Evolutionary conservation across 1,140 invertebrate species (phyloP), one percentile per base, ranked within the genome.

Genomic region (Drosophila paulistorum): DNA sequence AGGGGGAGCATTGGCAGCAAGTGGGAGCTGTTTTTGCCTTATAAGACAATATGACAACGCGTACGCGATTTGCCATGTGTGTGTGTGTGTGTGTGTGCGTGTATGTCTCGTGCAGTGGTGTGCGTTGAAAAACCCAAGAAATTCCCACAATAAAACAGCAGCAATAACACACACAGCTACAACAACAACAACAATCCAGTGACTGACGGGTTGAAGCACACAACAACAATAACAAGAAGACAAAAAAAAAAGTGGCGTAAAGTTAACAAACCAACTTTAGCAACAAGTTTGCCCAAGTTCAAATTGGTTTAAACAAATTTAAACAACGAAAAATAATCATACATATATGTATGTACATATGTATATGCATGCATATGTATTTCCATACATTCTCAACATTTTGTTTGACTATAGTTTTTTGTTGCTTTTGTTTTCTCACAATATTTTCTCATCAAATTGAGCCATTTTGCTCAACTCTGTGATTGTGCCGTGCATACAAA

Each of bases 81-180:
- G 67, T 64, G 30, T 30, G 30, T 0, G 54, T n/a, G n/a, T n/a
- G 60, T 72, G 67, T 64, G 30, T 30, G 30, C 6, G 54, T 76
- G 68, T 37, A 23, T 65, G 65, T 45, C 10, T 37, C 62, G 66
- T 74, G 68, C 45, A 65, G 35, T 67, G 67, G 90, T 91, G 77
- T 91, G 80, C 68, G 86, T 91, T 79, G 90, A 91, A 91, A 91
- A 91, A 91, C 90, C 90, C 90, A 80, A 91, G 90, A 91, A 92
- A 91, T 92, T 92, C 89, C 91, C 91, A 92, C 79, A 91, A 90
- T 87, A 92, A 85, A 90, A 84, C 84, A 90, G 83, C 82, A 90
- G 84, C 84, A 87, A 84, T 84, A 87, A 89, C 79, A 89, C 79
- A 79, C 79, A 79, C 65, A 64, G 42, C 68, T 68, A 77, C 59